These are phyloP conservation scores for Scortum barcoo DNA, from an alignment of 2,113 vertebrate genomes.

Conservation along the genomic window DNA sequence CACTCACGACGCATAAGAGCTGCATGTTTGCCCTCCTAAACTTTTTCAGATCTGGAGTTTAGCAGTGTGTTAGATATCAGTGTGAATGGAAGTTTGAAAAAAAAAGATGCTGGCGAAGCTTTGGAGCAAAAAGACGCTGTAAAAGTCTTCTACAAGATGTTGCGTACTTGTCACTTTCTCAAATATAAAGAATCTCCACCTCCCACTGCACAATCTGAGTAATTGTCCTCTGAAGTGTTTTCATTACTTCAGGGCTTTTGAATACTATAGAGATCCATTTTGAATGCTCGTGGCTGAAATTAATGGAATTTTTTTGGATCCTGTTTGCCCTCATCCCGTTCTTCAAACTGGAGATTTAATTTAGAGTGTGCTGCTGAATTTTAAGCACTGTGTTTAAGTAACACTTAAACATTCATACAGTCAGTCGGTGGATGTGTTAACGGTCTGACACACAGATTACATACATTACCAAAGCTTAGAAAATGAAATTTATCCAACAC, in stretches of 20 bases:
- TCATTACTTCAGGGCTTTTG: constrained; percentile 24
- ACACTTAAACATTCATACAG: constrained; percentile 7
- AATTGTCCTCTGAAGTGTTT: constrained; percentile 28
- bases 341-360: constrained; percentile 34
- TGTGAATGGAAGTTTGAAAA: not conserved
- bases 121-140: not conserved
- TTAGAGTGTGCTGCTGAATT: constrained; percentile 27
- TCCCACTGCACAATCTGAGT: not conserved
- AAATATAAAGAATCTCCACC: not conserved
- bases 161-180: not conserved
- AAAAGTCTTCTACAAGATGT: constrained; percentile 2
- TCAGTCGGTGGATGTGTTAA: not conserved
- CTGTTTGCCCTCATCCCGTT: constrained; percentile 8
- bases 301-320: constrained; percentile 26
- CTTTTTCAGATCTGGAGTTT: not conserved
- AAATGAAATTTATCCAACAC: constrained; percentile 10
- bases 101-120: not conserved
- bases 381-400: constrained; percentile 35
- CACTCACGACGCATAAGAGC: not conserved
- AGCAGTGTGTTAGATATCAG: not conserved
- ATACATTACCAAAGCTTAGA: constrained; percentile 12
- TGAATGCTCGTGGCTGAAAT: not conserved
- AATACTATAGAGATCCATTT: constrained; percentile 38
- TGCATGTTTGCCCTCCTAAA: not conserved
- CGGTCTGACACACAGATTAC: constrained; percentile 10